These are phyloP conservation scores for Zaprionus gabonicus DNA, from an alignment of 1,140 invertebrate genomes.

Conservation along the genomic window DNA sequence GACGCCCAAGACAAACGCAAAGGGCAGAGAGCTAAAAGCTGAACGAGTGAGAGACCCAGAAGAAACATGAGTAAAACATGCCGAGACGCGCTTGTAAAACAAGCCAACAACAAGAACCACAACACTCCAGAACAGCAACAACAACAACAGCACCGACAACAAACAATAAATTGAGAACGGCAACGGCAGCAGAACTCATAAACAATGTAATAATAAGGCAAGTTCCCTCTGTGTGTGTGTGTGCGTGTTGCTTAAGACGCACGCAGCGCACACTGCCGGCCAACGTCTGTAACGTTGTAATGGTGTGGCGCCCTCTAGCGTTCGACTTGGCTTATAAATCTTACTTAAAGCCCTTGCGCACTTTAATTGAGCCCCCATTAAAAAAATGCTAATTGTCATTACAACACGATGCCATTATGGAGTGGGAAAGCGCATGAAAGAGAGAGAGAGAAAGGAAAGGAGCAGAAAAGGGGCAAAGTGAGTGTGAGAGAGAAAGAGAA, in stretches of 20 bases:
- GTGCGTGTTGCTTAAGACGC: constrained; percentile 57
- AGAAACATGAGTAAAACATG: constrained; percentile 67
- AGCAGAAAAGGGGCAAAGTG: not conserved
- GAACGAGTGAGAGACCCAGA: constrained; percentile 3
- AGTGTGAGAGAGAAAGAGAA: not conserved
- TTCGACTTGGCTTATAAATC: constrained; percentile 60
- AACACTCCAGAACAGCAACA: constrained; percentile 18
- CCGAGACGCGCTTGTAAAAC: constrained; percentile 76
- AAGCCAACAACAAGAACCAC: constrained; percentile 47
- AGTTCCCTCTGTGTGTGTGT: constrained; percentile 48
- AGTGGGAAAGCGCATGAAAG: not conserved
- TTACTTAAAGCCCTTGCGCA: constrained; percentile 61
- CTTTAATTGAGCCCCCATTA: constrained; percentile 72
- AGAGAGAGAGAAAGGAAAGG: not conserved
- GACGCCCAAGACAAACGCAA: constrained; percentile 53
- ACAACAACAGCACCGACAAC: constrained; percentile 34
- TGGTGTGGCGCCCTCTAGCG: constrained; percentile 6
- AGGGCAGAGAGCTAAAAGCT: constrained; percentile 39
- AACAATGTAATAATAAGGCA: constrained; percentile 82
- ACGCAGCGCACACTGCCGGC: constrained; percentile 30
- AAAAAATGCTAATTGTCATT: constrained; percentile 80
- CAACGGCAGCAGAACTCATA: constrained; percentile 63
- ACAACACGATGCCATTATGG: constrained; percentile 19
- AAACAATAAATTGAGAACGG: constrained; percentile 73
- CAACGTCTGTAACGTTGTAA: not conserved